These are phyloP conservation scores for Coregonus ussuriensis DNA, from an alignment of 2,797 vertebrate genomes.

Conservation along the genomic window DNA sequence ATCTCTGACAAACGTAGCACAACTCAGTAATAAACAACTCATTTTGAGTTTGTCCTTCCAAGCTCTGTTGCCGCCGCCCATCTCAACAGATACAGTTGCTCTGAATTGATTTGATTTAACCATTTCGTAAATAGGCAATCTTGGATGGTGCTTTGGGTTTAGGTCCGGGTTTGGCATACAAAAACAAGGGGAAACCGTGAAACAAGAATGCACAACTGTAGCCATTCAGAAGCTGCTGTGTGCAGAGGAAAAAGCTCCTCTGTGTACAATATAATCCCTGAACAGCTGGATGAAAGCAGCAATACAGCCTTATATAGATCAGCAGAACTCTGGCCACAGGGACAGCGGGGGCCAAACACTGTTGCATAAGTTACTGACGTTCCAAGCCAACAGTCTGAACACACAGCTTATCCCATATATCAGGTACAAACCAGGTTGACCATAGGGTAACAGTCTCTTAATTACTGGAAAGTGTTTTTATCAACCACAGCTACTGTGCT, in stretches of 20 bases:
- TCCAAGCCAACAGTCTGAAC: too few relatives aligned
- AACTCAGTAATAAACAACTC: not conserved
- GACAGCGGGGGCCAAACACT: constrained; percentile 40
- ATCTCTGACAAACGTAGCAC: not conserved
- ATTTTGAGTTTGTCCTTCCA: not conserved
- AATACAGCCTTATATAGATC: constrained; percentile 44
- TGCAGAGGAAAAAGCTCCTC: constrained; percentile 41
- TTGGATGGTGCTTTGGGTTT: not conserved
- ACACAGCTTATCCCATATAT: too few relatives aligned
- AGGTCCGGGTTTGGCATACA: not conserved
- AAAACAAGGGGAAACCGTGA: constrained; percentile 31
- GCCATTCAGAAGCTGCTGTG: constrained; percentile 32
- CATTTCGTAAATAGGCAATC: not conserved
- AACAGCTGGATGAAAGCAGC: constrained; percentile 54
- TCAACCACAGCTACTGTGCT: not conserved
- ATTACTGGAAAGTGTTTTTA: constrained; percentile 9
- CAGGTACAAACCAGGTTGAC: not conserved
- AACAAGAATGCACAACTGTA: constrained; percentile 33
- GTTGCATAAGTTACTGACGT: constrained; percentile 45
- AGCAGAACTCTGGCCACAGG: constrained; percentile 29
- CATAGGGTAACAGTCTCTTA: constrained; percentile 9
- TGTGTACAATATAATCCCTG: constrained; percentile 55
- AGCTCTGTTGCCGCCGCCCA: not conserved
- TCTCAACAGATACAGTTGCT: not conserved
- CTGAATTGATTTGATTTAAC: not conserved